Conservation (phyloP, 2,888 invertebrate genomes). For the Tetragnatha montana region DNA sequence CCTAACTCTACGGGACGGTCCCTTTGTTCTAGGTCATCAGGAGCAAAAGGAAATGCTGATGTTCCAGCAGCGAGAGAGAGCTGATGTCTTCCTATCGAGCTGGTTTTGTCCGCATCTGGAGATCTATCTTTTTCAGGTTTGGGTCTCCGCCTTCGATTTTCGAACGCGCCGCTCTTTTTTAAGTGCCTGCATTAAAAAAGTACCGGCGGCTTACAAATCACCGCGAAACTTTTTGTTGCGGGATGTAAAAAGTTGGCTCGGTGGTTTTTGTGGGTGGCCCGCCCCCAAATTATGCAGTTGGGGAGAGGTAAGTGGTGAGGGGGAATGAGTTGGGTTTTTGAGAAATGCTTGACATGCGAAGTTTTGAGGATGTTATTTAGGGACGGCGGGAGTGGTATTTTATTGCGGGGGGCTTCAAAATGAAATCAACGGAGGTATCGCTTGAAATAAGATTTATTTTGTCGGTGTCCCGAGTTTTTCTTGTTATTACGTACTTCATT, state of each 20-base stretch:
- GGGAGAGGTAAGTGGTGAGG: background rate
- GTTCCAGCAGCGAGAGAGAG: slow-evolving; percentile 45
- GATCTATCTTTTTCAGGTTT: slow-evolving; percentile 63
- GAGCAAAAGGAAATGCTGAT: slow-evolving; percentile 58
- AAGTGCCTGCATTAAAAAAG: slow-evolving; percentile 44
- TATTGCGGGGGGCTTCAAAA: too few relatives aligned
- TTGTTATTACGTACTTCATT: too few relatives aligned
- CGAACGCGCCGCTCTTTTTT: slow-evolving; percentile 42
- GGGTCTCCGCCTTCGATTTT: slow-evolving; percentile 64
- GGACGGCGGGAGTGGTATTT: too few relatives aligned
- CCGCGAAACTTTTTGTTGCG: slow-evolving; percentile 17
- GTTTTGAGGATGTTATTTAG: too few relatives aligned
- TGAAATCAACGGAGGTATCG: too few relatives aligned
- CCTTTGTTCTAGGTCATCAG: slow-evolving; percentile 65
- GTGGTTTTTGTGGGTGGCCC: background rate
- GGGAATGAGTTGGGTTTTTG: background rate
- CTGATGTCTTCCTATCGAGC: slow-evolving; percentile 66
- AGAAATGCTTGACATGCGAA: background rate
- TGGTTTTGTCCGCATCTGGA: slow-evolving; percentile 67
- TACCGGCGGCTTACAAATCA: slow-evolving; percentile 44
- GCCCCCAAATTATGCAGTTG: background rate
- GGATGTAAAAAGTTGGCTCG: background rate
- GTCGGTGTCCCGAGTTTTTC: too few relatives aligned
- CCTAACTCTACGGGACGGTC: too few relatives aligned
- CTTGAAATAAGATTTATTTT: too few relatives aligned